phyloP scores from a whole-genome alignment of 2,113 vertebrate species.

The Zootoca vivipara region DNA sequence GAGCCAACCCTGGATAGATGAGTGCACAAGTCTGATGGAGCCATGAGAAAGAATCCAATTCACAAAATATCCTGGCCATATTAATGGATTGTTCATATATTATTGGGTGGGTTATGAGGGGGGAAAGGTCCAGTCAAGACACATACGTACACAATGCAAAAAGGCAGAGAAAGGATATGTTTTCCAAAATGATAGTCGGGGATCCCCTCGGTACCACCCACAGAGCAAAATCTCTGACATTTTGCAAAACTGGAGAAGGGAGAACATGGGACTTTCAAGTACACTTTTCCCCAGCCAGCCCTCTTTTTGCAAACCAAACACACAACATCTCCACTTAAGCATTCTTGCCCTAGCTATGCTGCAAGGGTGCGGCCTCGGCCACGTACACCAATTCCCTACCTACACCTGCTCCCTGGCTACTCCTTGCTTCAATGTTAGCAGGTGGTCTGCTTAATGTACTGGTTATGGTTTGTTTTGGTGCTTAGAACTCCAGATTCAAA shows the following conservation, averaged over 20 bases:
- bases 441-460: neutral
- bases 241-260: neutral
- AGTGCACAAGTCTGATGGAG: too few species aligned
- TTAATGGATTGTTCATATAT: neutral
- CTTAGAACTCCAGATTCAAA: neutral
- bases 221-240: too few species aligned
- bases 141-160: neutral
- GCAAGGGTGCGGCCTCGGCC: too few species aligned
- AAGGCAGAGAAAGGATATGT: neutral
- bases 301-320: too few species aligned
- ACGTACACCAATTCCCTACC: neutral
- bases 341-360: too few species aligned
- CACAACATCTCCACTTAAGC: too few species aligned
- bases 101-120: neutral
- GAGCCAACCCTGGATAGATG: too few species aligned
- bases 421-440: neutral
- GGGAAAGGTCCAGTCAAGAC: neutral
- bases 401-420: neutral
- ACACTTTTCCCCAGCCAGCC: too few species aligned
- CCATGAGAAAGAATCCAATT: neutral
- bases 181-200: neutral
- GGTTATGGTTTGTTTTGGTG: neutral
- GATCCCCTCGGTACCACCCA: too few species aligned
- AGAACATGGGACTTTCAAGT: neutral
- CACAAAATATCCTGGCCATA: neutral